Evolutionary conservation across 2,113 vertebrate species (phyloP).

Genomic region (Rhipidura dahli): DNA sequence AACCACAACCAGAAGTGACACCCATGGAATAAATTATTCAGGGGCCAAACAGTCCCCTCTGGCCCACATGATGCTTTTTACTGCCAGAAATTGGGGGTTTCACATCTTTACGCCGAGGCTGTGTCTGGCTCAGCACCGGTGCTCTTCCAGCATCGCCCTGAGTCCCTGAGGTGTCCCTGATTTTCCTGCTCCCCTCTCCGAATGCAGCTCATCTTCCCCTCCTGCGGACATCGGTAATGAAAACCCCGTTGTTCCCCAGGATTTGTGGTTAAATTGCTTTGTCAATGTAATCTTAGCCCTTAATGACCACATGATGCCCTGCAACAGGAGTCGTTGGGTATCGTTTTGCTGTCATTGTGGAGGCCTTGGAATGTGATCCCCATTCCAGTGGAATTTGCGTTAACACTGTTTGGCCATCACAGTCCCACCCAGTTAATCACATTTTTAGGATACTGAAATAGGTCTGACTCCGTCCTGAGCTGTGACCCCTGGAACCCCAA

Average conservation of each 20-base stretch:
- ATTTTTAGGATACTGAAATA: slow-evolving; percentile 11
- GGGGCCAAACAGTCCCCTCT: not conserved
- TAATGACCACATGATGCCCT: not conserved
- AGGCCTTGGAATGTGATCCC: slow-evolving; percentile 32
- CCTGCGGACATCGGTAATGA: not conserved
- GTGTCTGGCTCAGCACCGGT: fast-evolving
- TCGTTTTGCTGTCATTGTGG: not conserved
- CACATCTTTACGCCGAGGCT: fast-evolving
- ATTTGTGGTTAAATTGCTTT: slow-evolving; percentile 47
- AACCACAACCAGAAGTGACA: not conserved
- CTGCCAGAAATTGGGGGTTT: not conserved
- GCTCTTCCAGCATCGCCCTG: not conserved
- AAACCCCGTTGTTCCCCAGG: not conserved
- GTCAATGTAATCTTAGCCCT: slow-evolving; percentile 36
- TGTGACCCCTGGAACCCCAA: not conserved
- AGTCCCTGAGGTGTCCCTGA: not conserved
- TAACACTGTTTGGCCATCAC: not conserved
- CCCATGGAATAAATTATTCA: not conserved
- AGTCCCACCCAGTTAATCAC: not conserved
- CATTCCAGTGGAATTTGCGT: not conserved
- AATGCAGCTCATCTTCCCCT: not conserved
- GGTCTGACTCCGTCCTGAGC: not conserved
- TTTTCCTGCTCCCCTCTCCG: not conserved
- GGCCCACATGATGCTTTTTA: fast-evolving
- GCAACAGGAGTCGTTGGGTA: slow-evolving; percentile 33